Conservation (phyloP, 2,113 vertebrate genomes). For the Rattus rattus region DNA sequence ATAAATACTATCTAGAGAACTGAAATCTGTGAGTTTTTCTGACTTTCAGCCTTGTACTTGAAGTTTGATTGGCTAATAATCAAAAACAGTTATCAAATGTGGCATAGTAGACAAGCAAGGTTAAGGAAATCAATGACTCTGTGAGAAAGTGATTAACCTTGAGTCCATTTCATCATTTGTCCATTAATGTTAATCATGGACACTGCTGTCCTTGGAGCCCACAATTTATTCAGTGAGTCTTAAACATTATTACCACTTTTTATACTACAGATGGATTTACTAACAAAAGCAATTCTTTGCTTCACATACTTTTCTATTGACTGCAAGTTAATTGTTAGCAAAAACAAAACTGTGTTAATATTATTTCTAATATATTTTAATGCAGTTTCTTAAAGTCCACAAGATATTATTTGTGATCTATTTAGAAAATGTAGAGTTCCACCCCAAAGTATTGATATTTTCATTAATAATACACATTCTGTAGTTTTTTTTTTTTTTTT, state of each 20-base stretch:
- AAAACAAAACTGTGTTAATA: not conserved
- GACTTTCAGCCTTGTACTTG: not conserved
- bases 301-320: not conserved
- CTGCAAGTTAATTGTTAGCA: not conserved
- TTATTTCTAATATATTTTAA: not conserved
- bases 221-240: not conserved
- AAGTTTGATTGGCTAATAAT: slow-evolving; percentile 37
- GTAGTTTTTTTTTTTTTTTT: too few species aligned
- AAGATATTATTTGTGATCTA: not conserved
- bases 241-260: not conserved
- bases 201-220: not conserved
- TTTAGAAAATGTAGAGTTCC: not conserved
- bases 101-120: not conserved
- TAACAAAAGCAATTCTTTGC: not conserved
- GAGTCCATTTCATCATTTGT: slow-evolving; percentile 30
- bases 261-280: not conserved
- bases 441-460: not conserved
- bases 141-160: slow-evolving; percentile 26
- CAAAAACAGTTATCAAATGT: not conserved
- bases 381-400: not conserved
- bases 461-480: not conserved
- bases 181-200: slow-evolving; percentile 29
- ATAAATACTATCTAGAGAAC: not conserved
- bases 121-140: slow-evolving; percentile 28
- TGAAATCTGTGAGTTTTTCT: not conserved